Evolutionary conservation across 2,888 invertebrate genomes (phyloP), one percentile per base, ranked within the genome.

Genomic region (Toxonevra muliebris): DNA sequence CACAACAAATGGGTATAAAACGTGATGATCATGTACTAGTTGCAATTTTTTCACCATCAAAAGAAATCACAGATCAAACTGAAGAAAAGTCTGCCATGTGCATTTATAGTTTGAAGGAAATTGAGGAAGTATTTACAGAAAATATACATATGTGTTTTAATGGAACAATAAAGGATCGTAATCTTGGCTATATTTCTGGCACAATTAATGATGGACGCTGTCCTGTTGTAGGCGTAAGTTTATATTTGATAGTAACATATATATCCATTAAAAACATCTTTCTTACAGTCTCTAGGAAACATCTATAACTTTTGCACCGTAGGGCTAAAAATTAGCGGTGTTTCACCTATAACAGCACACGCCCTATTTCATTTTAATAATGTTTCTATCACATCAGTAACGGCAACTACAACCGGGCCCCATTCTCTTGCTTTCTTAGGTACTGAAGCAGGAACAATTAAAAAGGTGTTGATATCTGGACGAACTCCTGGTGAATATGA

Each of bases 121-220:
- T 98, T 77, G 95, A 96, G 83, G 91, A 92, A 75, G 94, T 94
- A 84, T 98, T 98, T 85, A 95, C 94, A 82, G 94, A 96, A 85
- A 98, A 98, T 87, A 96, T 98, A 77, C 96, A 97, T 84, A 93
- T 95, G 91, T 98, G 98, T 86, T 97, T 97, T 84, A 95, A 96
- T 85, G 97, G 97, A 43, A 94, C 93, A 76, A 94, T 94, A 75
- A 95, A 94, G 82, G 94, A 96, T 82, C 91, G 97, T 59, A 96
- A 93, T 81, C 92, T 94, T 91, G 95, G 92, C 19, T 95, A 95
- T 85, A 93, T 95, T 82, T 97, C 95, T 72, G 95, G 95, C 11
- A 93, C 93, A 77, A 94, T 96, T 77, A 91, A 94, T 78, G 95
- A 96, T 86, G 95, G 95, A 30, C 93, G 94, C 82, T 96, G 96